phyloP scores from a whole-genome alignment of 23 tunicate genomes.

The Ciona savignyi region DNA sequence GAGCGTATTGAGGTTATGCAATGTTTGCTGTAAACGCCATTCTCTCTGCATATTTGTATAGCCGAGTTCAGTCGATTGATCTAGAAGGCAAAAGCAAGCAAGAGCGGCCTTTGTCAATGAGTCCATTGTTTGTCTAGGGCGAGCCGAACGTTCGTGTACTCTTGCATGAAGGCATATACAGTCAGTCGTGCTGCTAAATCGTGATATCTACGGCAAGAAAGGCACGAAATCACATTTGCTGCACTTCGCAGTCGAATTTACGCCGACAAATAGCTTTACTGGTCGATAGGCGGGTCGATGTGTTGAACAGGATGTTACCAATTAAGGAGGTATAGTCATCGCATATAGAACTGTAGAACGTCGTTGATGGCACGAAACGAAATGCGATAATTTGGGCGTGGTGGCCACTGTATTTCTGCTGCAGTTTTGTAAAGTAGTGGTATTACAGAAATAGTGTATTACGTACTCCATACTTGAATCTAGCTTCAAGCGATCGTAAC shows the following conservation, averaged over 20 bases:
- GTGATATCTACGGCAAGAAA: neutral
- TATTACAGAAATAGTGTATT: too few relatives aligned
- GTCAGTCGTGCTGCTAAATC: neutral
- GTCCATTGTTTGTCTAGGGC: neutral
- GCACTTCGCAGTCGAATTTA: neutral
- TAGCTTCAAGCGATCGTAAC: too few relatives aligned
- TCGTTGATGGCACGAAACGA: too few relatives aligned
- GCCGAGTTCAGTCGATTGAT: neutral
- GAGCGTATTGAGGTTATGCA: neutral
- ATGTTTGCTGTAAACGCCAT: neutral
- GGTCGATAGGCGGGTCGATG: neutral
- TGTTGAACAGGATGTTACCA: neutral
- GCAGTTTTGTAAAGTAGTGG: too few relatives aligned
- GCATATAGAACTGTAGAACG: too few relatives aligned
- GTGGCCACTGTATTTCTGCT: too few relatives aligned
- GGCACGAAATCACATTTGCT: neutral
- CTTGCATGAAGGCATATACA: neutral
- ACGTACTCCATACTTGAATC: too few relatives aligned
- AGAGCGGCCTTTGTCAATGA: neutral
- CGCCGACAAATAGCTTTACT: neutral
- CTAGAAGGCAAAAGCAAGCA: too few relatives aligned
- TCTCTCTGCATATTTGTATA: neutral
- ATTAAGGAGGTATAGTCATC: too few relatives aligned
- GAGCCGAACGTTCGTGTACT: neutral
- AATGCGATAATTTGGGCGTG: too few relatives aligned